Conservation (phyloP, 2,888 invertebrate species). For the Amitus sp. region DNA sequence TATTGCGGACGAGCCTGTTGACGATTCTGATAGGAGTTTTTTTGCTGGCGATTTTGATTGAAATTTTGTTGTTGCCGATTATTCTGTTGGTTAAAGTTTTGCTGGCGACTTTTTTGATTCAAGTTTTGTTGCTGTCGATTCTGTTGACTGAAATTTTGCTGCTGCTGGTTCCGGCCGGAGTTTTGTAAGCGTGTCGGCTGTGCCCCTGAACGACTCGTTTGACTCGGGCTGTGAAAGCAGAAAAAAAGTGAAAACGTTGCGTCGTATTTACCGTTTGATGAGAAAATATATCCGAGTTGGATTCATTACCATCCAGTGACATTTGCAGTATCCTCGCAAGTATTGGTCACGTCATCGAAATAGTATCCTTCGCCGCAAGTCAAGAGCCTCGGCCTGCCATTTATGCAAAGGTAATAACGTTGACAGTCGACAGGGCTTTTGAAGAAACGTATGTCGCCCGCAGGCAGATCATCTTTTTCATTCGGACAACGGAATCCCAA, state of each 20-base stretch:
- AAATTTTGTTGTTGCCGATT: background rate
- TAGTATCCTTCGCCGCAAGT: constrained; percentile 81
- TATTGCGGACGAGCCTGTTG: background rate
- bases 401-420: constrained; percentile 81
- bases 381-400: constrained; percentile 77
- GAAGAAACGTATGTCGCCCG: constrained; percentile 67
- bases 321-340: constrained; percentile 82
- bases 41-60: constrained; percentile 3
- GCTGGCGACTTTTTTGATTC: constrained; percentile 5
- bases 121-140: constrained; percentile 4
- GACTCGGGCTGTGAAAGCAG: constrained; percentile 12
- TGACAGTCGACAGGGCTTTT: constrained; percentile 77
- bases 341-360: constrained; percentile 77
- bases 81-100: background rate
- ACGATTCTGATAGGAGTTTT: background rate
- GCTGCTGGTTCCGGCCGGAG: constrained; percentile 2
- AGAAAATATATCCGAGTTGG: background rate
- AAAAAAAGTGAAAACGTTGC: background rate
- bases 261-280: background rate
- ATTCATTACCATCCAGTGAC: constrained; percentile 73
- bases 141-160: background rate
- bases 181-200: constrained; percentile 16
- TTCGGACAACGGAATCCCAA: constrained; percentile 84
- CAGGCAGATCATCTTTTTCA: constrained; percentile 60
- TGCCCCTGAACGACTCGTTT: constrained; percentile 7